Conservation (phyloP, 2,888 invertebrate genomes). For the Dynastes tityus region DNA sequence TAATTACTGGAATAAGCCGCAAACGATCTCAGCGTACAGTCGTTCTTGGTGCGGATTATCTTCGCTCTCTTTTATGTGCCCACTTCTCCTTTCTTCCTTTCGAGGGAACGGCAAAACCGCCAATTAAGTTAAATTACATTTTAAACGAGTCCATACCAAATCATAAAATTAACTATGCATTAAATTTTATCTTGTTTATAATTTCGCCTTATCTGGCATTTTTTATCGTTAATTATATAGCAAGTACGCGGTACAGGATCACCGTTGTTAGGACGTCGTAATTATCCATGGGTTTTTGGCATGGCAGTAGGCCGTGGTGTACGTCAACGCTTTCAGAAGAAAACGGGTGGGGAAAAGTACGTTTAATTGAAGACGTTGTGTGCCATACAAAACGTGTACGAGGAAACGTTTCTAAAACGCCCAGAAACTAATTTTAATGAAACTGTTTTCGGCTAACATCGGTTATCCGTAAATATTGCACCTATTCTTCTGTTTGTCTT, state of each 20-base stretch:
- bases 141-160: constrained; percentile 47
- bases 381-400: too few relatives aligned
- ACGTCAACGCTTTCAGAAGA: background rate
- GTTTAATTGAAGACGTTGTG: constrained; percentile 19
- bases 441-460: too few relatives aligned
- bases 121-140: constrained; percentile 47
- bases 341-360: constrained; percentile 12
- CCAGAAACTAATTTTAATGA: too few relatives aligned
- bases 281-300: constrained; percentile 40
- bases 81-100: constrained; percentile 1
- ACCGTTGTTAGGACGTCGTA: constrained; percentile 25
- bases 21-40: too few relatives aligned
- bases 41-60: too few relatives aligned
- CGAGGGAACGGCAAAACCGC: constrained; percentile 30
- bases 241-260: background rate
- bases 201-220: constrained; percentile 46
- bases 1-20: too few relatives aligned
- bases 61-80: background rate
- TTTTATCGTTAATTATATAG: constrained; percentile 48
- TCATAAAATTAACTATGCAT: constrained; percentile 51
- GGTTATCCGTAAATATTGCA: too few relatives aligned
- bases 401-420: too few relatives aligned
- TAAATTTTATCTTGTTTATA: constrained; percentile 51
- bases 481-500: too few relatives aligned
- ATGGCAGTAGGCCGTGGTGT: background rate